Conservation (phyloP, 2,113 vertebrate genomes). For the Diglossa brunneiventris region DNA sequence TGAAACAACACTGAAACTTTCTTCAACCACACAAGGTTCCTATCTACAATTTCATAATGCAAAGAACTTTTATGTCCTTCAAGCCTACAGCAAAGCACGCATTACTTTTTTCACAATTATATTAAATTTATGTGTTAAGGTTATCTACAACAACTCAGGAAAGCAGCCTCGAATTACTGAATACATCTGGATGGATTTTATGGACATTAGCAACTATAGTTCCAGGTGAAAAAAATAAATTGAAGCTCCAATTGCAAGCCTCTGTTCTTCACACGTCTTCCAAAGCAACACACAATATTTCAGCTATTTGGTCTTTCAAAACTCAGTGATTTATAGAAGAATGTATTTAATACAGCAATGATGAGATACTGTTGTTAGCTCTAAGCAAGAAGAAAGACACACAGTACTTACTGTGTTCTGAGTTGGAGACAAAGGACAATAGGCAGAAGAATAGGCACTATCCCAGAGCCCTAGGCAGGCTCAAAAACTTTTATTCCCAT, state of each 20-base stretch:
- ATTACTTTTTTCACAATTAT: background rate
- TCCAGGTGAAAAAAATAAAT: background rate
- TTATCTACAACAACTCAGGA: background rate
- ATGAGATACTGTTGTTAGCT: background rate
- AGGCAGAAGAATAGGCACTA: background rate
- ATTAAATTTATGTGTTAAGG: background rate
- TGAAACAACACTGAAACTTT: background rate
- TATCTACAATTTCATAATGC: background rate
- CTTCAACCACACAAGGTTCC: background rate
- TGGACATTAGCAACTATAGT: background rate
- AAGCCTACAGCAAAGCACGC: background rate
- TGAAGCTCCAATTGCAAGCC: background rate
- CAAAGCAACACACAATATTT: background rate
- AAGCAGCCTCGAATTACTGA: background rate
- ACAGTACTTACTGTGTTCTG: background rate
- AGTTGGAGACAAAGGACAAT: background rate
- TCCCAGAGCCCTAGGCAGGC: background rate
- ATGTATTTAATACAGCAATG: background rate
- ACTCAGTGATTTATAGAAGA: background rate
- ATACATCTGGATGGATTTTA: background rate
- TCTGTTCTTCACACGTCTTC: background rate
- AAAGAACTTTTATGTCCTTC: background rate
- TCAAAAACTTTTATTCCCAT: background rate
- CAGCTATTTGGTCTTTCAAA: background rate
- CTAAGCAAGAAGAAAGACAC: background rate